Evolutionary conservation across 2,888 invertebrate genomes (phyloP).

Genomic region (Patella depressa): DNA sequence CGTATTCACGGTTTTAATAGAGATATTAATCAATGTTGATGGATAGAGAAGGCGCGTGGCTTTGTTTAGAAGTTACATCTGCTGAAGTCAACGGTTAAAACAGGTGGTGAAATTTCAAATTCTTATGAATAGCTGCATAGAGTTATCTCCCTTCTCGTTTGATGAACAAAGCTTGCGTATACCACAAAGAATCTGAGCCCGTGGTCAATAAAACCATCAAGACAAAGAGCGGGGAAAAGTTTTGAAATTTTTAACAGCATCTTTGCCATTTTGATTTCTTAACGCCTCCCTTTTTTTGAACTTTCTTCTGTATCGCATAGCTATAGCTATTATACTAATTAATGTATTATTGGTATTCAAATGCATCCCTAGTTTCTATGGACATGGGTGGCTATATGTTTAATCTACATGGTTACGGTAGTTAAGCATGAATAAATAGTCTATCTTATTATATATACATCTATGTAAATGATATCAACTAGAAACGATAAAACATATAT

Average conservation of each 20-base stretch:
- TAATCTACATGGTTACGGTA: no score
- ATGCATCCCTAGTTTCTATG: no score
- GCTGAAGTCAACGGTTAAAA: constrained; percentile 1
- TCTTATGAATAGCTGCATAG: neutral
- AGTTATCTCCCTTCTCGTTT: neutral
- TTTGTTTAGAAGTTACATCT: neutral
- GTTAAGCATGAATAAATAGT: no score
- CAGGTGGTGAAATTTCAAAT: constrained; percentile 6
- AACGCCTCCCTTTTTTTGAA: neutral
- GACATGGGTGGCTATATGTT: no score
- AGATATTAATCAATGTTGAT: neutral
- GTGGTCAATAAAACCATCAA: neutral
- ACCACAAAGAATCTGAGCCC: neutral
- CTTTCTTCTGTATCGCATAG: neutral
- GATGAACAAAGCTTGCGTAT: neutral
- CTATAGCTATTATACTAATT: no score
- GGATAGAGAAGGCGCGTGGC: neutral
- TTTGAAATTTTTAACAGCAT: neutral
- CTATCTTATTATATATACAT: no score
- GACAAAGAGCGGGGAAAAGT: constrained; percentile 5
- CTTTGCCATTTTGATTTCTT: no score
- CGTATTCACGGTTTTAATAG: neutral
- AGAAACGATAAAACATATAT: no score
- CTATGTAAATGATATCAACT: no score
- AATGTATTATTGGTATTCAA: no score